Base-by-base conservation (phyloP, 2,113 vertebrate species). In the Callocephalon fimbriatum region DNA sequence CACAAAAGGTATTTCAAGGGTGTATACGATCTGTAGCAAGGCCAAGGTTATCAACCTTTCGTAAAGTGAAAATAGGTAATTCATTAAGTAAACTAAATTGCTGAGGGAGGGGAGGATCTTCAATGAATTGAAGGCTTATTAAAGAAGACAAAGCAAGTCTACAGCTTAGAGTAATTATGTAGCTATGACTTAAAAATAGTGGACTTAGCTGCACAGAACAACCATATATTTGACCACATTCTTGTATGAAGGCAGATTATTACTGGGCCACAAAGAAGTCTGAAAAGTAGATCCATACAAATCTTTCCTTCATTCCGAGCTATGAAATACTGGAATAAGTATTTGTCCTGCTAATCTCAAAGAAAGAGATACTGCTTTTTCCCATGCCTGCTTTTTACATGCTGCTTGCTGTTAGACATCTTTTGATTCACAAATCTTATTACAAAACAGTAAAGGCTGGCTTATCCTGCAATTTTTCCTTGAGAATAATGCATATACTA, bases 51-150 rank as follows among this genome's bases (percentile, higher is more conserved):
- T 83, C 32, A 63, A 40, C 16, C 40, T 21, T 0, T 2, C 32
- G 12, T 66, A 67, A 86, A 77, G 47, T 88, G 31, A 88, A 95
- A 90, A 90, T 88, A 77, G 42, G 44, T 86, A 32, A 86, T 91
- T 74, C 67, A 88, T 73, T 50, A 88, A 73, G n/a, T 65, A 90
- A 90, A 76, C 9, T 27, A 73, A 65, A 74, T 66, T 92, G 75
- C 76, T 88, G 38, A 58, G 50, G 29, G n/a, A 65, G 47, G 48
- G 42, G 44, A 92, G 16, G 18, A 42, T 76, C 35, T 45, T 90
- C 37, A 79, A 23, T 70, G n/a, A 83, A 53, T 29, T 88, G 45
- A 82, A 76, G n/a, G 21, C 53, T 93, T 88, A 5, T 85, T 82
- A 76, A 74, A 88, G 53, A 63, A 85, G 75, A 82, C 38, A 86